A percentile compares a stretch with the other conserved stretches of the same genome.
Conservation (phyloP, 64 coral and sea anemone genomes). For the Montipora foliosa region DNA sequence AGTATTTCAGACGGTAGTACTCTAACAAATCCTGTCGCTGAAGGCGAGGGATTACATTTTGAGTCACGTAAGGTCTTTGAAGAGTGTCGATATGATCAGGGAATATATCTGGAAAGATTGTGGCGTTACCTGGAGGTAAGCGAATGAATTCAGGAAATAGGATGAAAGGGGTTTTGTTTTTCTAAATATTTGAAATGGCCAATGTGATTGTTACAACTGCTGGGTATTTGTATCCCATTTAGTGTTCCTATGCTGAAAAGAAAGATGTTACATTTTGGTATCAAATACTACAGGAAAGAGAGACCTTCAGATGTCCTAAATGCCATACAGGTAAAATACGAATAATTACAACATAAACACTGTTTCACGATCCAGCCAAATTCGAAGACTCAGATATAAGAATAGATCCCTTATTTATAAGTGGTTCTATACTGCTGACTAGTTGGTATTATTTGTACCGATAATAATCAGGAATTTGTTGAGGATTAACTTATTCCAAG, state of each 20-base stretch:
- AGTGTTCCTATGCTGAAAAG: not conserved
- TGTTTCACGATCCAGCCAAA: too few species aligned
- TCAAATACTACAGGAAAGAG: not conserved
- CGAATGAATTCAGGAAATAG: not conserved
- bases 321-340: slow-evolving; percentile 1
- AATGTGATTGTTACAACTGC: not conserved
- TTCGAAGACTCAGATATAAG: too few species aligned
- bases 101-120: not conserved
- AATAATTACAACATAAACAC: too few species aligned
- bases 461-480: too few species aligned
- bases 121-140: not conserved
- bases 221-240: not conserved
- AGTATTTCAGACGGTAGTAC: not conserved
- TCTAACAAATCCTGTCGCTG: not conserved
- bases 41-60: not conserved
- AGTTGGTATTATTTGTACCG: too few species aligned
- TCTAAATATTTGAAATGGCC: not conserved
- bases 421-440: too few species aligned
- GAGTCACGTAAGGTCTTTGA: not conserved
- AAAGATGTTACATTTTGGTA: not conserved
- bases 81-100: not conserved
- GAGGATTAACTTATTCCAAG: too few species aligned
- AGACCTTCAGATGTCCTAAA: not conserved
- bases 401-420: too few species aligned
- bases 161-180: not conserved